Conservation (phyloP, 2,797 vertebrate species). For the Pristis pectinata region DNA sequence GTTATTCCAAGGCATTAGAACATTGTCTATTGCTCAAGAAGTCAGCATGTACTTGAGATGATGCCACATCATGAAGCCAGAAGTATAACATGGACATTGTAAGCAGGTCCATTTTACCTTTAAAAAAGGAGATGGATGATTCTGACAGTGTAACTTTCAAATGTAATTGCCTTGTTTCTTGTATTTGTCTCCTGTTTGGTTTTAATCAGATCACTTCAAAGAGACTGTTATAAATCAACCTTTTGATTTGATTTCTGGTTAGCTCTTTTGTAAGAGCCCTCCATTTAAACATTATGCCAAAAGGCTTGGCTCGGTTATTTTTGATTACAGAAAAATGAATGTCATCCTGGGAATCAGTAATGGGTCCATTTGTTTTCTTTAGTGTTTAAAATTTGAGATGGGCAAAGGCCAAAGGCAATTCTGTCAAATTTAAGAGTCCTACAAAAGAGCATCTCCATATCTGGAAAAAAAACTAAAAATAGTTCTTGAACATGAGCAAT, state of each 20-base stretch:
- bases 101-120: background rate
- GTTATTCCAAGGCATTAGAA: background rate
- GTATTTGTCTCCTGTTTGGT: background rate
- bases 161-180: background rate
- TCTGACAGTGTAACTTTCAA: background rate
- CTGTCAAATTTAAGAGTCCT: background rate
- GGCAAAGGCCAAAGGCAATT: background rate
- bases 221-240: background rate
- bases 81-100: background rate
- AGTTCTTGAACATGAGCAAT: background rate
- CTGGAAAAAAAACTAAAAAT: background rate
- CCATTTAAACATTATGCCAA: background rate
- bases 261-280: background rate
- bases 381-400: background rate
- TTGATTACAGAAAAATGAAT: background rate
- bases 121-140: background rate
- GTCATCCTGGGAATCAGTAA: background rate
- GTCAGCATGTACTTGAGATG: background rate
- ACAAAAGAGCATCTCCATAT: background rate
- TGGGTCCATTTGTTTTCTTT: background rate
- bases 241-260: background rate
- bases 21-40: background rate
- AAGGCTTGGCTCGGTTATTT: background rate
- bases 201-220: background rate
- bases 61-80: too few species aligned